phyloP scores from a whole-genome alignment of 1,140 invertebrate genomes.

The Ostrea denselamellosa region DNA sequence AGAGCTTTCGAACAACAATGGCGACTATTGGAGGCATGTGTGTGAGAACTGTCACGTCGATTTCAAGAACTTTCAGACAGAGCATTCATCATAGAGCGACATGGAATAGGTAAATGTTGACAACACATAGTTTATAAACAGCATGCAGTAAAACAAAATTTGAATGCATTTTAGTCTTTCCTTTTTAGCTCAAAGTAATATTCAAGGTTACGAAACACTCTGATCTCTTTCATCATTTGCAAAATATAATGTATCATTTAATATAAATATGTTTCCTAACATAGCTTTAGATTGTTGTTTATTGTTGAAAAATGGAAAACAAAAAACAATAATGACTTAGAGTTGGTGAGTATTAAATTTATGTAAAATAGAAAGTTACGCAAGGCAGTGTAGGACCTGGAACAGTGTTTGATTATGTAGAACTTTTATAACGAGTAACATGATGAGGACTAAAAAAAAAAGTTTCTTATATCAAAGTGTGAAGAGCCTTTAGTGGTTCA shows the following conservation, averaged over 20 bases:
- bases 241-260: neutral
- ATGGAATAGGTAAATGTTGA: neutral
- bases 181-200: neutral
- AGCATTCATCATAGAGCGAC: neutral
- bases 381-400: neutral
- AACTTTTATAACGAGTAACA: too few species aligned
- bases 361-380: neutral
- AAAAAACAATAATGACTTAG: too few species aligned
- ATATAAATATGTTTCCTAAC: neutral
- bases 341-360: too few species aligned
- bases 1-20: constrained; percentile 44
- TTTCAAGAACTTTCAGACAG: constrained; percentile 21
- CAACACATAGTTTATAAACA: neutral
- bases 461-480: too few species aligned
- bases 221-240: neutral
- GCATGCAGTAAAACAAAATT: neutral
- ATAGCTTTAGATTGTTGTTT: neutral
- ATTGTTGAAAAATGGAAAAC: too few species aligned
- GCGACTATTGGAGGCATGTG: constrained; percentile 59
- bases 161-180: neutral
- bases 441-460: too few species aligned
- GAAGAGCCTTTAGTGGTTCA: too few species aligned
- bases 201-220: constrained; percentile 21
- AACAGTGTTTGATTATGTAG: too few species aligned
- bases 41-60: constrained; percentile 42